Base-by-base conservation (phyloP, 2,113 vertebrate genomes). In the Prunella fulvescens region DNA sequence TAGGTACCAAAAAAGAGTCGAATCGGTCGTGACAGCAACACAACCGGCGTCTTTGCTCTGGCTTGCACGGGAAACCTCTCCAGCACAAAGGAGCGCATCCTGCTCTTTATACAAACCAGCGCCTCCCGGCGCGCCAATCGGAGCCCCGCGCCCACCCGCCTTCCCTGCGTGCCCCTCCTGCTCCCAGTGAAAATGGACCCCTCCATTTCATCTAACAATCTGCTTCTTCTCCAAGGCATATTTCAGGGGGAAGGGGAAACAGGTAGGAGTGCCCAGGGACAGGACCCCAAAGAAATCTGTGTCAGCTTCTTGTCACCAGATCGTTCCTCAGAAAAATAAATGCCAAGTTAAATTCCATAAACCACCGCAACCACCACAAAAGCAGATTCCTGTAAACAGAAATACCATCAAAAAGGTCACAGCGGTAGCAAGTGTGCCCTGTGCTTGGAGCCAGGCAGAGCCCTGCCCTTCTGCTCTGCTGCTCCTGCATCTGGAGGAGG, bases 11-110 rank as follows among this genome's bases (percentile, higher is more conserved):
- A 70, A 70, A 5, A 4, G 25, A 85, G 53, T 13, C 19, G 89
- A 65, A 69, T 35, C 7, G 47, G 29, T 20, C 4, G 1, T 0
- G 19, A 60, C 74, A 77, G 79, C 47, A 53, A 26, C 40, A 33
- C 69, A 33, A 11, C 10, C 40, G 2, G 51, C 82, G 64, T 72
- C 69, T 53, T 33, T 25, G 61, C 82, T 50, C 31, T 77, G 82
- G 76, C 67, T 29, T 4, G 39, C 51, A 29, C 2, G 4, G 48
- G 56, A 83, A 88, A n/a, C 12, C 87, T 81, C 47, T 48, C 47
- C 9, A 57, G 72, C 93, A 96, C 93, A 97, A 97, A 96, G 90
- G 67, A 92, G 76, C 3, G 4, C 53, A 64, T 79, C 92, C 88
- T 8, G 19, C 76, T 84, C 6, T 64, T 91, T 54, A 45, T 11